Conservation (phyloP, 2,113 vertebrate genomes). For the Leptodactylus fuscus region DNA sequence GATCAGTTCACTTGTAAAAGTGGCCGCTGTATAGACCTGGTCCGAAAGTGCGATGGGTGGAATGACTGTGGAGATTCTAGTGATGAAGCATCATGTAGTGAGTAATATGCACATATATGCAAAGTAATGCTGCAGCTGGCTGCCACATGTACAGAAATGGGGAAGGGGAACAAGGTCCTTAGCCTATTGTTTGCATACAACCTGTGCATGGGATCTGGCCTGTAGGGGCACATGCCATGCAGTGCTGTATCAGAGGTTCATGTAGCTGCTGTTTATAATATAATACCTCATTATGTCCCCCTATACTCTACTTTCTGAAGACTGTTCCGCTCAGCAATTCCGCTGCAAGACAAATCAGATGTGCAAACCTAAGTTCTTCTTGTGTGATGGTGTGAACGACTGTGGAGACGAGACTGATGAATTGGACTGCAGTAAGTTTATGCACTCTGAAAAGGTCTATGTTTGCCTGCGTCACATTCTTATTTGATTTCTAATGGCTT, state of each 20-base stretch:
- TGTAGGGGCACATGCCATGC: not conserved
- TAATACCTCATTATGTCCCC: no score
- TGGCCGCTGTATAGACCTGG: constrained; percentile 74
- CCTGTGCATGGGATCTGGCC: not conserved
- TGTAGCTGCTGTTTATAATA: not conserved
- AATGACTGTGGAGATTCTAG: constrained; percentile 88
- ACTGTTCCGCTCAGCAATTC: constrained; percentile 74
- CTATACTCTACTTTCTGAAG: constrained; percentile 57
- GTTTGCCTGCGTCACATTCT: not conserved
- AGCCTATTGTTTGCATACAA: not conserved
- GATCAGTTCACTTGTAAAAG: constrained; percentile 80
- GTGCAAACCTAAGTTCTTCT: constrained; percentile 89
- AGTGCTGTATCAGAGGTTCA: not conserved
- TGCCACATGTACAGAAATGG: not conserved
- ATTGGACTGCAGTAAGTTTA: constrained; percentile 81
- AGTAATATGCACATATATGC: constrained; percentile 65
- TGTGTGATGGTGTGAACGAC: constrained; percentile 87
- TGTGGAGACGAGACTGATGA: constrained; percentile 91
- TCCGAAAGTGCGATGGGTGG: constrained; percentile 88
- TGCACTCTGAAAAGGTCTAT: fast-evolving
- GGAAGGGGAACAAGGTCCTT: not conserved
- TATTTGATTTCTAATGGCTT: not conserved
- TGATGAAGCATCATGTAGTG: constrained; percentile 85
- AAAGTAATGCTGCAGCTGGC: not conserved
- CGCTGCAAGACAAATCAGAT: constrained; percentile 77